A percentile compares a stretch with the other conserved stretches of the same genome.
phyloP scores from a whole-genome alignment of 2,113 vertebrate species.

The Megalops atlanticus region DNA sequence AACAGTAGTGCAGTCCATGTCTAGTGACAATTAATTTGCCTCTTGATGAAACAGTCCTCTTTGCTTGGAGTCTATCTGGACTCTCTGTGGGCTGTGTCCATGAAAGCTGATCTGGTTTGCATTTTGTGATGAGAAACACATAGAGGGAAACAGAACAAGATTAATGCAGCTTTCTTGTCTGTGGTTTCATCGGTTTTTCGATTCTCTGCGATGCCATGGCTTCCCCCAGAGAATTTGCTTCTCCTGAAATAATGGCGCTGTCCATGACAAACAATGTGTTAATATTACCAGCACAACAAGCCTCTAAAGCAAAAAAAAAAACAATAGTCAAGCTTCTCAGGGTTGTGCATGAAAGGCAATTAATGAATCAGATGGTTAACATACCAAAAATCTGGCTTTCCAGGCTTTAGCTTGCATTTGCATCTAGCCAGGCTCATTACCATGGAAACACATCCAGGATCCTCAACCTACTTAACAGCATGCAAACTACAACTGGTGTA shows the following conservation, averaged over 20 bases:
- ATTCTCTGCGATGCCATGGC: not conserved
- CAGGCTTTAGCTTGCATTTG: too few relatives aligned
- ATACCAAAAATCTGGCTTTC: too few relatives aligned
- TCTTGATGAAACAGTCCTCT: constrained; percentile 4
- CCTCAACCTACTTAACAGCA: too few relatives aligned
- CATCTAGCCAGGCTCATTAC: too few relatives aligned
- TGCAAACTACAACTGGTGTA: too few relatives aligned
- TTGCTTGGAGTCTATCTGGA: not conserved
- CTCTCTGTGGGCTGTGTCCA: not conserved
- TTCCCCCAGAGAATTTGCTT: not conserved
- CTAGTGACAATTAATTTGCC: too few relatives aligned
- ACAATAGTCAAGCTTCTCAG: too few relatives aligned
- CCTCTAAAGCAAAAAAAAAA: not conserved
- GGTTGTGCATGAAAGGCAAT: too few relatives aligned
- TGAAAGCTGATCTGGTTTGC: not conserved
- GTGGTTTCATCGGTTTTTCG: not conserved
- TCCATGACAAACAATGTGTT: not conserved
- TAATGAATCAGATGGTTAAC: too few relatives aligned
- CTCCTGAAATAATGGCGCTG: constrained; percentile 7
- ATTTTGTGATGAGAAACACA: not conserved
- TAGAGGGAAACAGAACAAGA: not conserved
- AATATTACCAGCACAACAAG: not conserved
- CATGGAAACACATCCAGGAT: too few relatives aligned
- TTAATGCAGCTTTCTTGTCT: not conserved
- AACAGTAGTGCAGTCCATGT: too few relatives aligned